Evolutionary conservation across 2,113 vertebrate genomes (phyloP).

Genomic region (Macaca mulatta): DNA sequence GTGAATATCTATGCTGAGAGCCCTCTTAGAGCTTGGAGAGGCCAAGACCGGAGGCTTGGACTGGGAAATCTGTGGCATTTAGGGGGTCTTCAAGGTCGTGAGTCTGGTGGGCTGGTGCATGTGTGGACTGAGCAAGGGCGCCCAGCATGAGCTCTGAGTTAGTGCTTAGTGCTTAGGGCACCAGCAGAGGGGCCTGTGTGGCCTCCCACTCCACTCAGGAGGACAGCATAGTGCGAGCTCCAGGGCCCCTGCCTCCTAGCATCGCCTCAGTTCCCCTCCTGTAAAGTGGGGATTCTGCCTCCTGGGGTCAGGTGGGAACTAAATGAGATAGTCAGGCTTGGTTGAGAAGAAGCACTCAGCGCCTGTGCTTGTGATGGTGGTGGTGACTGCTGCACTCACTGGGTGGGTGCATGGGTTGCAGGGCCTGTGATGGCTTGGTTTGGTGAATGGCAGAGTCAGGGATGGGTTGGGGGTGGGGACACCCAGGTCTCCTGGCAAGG

Average conservation of each 20-base stretch:
- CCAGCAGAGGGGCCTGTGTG: neutral
- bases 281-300: neutral
- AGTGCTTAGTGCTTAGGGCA: neutral
- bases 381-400: accelerated
- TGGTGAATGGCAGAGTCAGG: no score
- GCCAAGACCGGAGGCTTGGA: neutral
- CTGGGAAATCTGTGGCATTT: neutral
- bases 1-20: neutral
- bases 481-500: neutral
- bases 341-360: neutral
- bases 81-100: neutral
- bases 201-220: neutral
- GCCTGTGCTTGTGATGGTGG: neutral
- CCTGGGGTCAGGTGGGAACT: neutral
- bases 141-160: neutral
- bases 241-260: neutral
- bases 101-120: no score
- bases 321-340: no score
- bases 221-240: neutral
- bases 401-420: neutral
- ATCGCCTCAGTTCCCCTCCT: neutral
- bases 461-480: neutral
- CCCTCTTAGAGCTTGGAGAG: neutral
- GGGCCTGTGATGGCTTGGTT: neutral
- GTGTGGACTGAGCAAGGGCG: no score